Conservation (phyloP, 2,888 invertebrate genomes). For the Fissipunctia ypsillon region DNA sequence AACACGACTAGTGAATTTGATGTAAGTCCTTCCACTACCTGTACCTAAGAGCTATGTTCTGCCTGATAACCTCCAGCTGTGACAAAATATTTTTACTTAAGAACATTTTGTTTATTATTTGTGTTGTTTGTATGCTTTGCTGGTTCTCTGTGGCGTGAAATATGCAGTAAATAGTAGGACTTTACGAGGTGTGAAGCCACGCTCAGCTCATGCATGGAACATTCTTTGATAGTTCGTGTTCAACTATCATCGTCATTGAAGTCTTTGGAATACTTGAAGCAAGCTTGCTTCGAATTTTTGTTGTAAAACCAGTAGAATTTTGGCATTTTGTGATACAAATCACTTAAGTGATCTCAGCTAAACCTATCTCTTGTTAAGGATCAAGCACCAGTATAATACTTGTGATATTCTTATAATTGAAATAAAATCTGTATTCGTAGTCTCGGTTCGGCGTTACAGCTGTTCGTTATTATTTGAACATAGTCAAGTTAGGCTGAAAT, state of each 20-base stretch:
- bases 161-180: constrained; percentile 32
- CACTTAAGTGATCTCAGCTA: neutral
- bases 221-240: constrained; percentile 16
- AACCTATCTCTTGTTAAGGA: neutral
- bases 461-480: constrained; percentile 4
- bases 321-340: neutral
- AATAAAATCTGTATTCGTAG: too few relatives aligned
- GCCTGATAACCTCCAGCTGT: constrained; percentile 47
- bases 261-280: neutral
- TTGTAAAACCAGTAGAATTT: neutral
- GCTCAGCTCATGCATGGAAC: constrained; percentile 2
- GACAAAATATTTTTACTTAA: constrained; percentile 36
- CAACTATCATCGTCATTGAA: neutral
- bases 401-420: neutral
- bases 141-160: constrained; percentile 43
- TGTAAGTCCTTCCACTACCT: constrained; percentile 40
- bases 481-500: neutral
- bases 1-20: constrained; percentile 59
- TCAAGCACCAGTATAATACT: neutral
- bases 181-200: constrained; percentile 45
- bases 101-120: constrained; percentile 30
- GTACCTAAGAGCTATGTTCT: constrained; percentile 24
- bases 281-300: neutral
- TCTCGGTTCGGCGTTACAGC: neutral
- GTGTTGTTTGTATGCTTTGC: constrained; percentile 26